These are phyloP conservation scores for Cheilosia urbana DNA, from an alignment of 2,888 invertebrate species.

Conservation along the genomic window DNA sequence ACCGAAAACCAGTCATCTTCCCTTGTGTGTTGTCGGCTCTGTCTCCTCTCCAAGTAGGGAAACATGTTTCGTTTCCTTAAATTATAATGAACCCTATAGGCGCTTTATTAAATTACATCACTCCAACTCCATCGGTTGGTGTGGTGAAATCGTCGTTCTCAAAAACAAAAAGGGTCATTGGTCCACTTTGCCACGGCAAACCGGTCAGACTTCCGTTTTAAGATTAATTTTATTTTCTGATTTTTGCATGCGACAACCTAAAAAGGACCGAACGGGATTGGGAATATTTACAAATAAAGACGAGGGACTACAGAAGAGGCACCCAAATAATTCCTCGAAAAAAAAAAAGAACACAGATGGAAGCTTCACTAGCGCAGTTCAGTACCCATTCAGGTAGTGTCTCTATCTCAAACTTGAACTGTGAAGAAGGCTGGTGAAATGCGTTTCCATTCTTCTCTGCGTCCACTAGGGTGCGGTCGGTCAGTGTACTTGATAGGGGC, in stretches of 20 bases:
- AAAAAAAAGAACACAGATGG: conserved; percentile 10
- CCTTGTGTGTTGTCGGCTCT: neutral
- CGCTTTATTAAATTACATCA: conserved; percentile 53
- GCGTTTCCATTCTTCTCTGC: conserved; percentile 26
- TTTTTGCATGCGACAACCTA: conserved; percentile 11
- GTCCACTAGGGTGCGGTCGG: conserved; percentile 12
- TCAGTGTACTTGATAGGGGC: conserved; percentile 34
- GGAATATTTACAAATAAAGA: conserved; percentile 29
- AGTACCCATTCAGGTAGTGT: neutral
- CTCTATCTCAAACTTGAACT: neutral
- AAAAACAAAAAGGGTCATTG: conserved; percentile 51
- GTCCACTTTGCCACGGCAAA: conserved; percentile 47
- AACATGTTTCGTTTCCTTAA: conserved; percentile 43
- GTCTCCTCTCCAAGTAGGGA: neutral
- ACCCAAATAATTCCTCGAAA: conserved; percentile 39
- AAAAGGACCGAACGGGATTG: conserved; percentile 55
- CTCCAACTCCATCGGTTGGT: neutral
- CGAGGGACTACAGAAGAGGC: conserved; percentile 38
- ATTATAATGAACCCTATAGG: conserved; percentile 29
- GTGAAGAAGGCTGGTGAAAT: conserved; percentile 21
- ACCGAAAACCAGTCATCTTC: conserved; percentile 13
- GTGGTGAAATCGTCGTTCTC: conserved; percentile 46
- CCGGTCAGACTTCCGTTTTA: conserved; percentile 59
- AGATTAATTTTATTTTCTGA: conserved; percentile 39
- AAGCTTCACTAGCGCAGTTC: neutral